Base-by-base conservation (phyloP, 1,140 invertebrate species). In the Drosophila rhopaloa region DNA sequence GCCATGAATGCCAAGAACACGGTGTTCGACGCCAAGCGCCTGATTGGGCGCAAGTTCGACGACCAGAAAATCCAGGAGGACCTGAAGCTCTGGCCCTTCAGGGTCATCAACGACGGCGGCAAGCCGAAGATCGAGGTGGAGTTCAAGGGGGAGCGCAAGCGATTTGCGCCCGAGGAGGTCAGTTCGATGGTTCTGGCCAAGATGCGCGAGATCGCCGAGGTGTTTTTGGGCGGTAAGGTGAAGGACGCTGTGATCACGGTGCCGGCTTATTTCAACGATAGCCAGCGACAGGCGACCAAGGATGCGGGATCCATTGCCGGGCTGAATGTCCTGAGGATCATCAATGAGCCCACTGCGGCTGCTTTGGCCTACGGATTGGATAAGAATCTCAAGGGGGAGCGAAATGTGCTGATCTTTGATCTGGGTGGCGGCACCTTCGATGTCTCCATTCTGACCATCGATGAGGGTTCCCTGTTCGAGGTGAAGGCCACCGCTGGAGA, bases 1-100 rank as follows among this genome's bases (percentile, higher is more conserved):
- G 95, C 96, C 8, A 96, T 97, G 95, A 98, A 98, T 92, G 97
- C 97, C 13, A 93, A 93, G 74, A 98, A 98, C 91, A 97, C 97
- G 3, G 95, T 97, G 13, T 97, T 96, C 81, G 97, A 97, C 93
- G 96, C 96, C 29, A 97, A 97, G 93, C 94, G 96, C 40, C 92
- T 95, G 4, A 97, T 97, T 65, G 97, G 97, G 4, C 93, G 97
- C 35, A 94, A 94, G 78, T 97, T 95, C 80, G 95, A 97, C 73
- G 97, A 97, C 85, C 86, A 93, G 0, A 95, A 95, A 68, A 95
- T 97, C 19, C 95, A 97, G 91, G 94, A 94, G 41, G 96, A 97
- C 84, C 94, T 96, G 72, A 96, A 96, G 92, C 95, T 96, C 81
- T 97, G 96, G 95, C 96, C 97, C 1, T 98, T 98, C 91, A 93